These are phyloP conservation scores for Oopsacas minuta DNA, from an alignment of 37 sponge, comb jelly and placozoan genomes.

Conservation along the genomic window DNA sequence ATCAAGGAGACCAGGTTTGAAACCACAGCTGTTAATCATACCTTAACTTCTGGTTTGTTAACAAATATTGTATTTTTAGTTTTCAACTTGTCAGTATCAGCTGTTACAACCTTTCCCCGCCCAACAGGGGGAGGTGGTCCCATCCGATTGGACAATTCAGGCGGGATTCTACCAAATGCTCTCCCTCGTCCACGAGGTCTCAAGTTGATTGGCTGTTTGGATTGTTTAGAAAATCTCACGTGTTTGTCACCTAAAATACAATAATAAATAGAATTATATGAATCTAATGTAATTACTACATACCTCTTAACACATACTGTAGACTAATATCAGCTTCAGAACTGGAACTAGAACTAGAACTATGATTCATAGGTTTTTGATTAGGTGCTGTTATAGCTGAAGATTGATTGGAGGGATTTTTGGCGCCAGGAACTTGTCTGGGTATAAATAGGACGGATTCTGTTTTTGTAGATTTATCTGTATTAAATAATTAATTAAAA, in stretches of 20 bases:
- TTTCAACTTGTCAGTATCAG: neutral
- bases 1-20: too few relatives aligned
- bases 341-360: neutral
- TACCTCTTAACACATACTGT: neutral
- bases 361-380: neutral
- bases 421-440: neutral
- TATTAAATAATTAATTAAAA: neutral
- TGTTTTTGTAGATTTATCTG: neutral
- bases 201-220: neutral
- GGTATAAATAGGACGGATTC: constrained; percentile 8
- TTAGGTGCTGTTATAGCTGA: neutral
- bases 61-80: neutral
- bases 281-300: neutral
- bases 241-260: neutral
- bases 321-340: neutral
- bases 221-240: neutral
- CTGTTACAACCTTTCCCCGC: neutral
- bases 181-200: neutral
- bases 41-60: too few relatives aligned
- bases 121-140: neutral
- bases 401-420: neutral
- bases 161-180: neutral
- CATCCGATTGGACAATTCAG: neutral
- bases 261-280: neutral
- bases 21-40: too few relatives aligned